Evolutionary conservation across 2,888 invertebrate species (phyloP).

Genomic region (Leptinotarsa juncta): DNA sequence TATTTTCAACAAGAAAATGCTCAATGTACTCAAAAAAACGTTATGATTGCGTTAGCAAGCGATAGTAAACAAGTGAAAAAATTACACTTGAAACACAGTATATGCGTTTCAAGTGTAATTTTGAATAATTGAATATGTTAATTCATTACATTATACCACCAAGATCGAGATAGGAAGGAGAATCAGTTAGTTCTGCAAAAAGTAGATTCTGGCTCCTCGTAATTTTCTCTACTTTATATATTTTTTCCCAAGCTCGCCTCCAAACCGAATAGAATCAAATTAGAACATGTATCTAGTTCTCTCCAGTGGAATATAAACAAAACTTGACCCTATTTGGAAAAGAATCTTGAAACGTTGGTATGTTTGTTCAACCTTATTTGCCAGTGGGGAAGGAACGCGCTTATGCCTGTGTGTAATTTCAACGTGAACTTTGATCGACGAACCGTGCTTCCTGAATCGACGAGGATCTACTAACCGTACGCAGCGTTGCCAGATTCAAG

Average conservation of each 20-base stretch:
- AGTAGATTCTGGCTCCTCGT: too few relatives aligned
- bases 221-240: background rate
- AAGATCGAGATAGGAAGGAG: background rate
- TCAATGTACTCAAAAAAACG: too few relatives aligned
- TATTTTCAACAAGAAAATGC: too few relatives aligned
- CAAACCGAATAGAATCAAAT: background rate
- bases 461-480: constrained; percentile 28
- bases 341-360: constrained; percentile 8
- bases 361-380: constrained; percentile 7
- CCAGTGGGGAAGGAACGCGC: constrained; percentile 1
- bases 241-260: background rate
- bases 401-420: constrained; percentile 26
- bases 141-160: too few relatives aligned
- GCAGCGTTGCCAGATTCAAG: too few relatives aligned
- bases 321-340: constrained; percentile 19
- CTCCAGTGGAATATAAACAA: constrained; percentile 24
- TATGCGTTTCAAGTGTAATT: too few relatives aligned
- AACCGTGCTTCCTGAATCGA: constrained; percentile 40
- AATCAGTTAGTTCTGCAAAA: background rate
- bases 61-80: too few relatives aligned
- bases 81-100: too few relatives aligned
- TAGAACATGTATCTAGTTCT: background rate
- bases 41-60: too few relatives aligned
- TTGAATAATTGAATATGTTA: too few relatives aligned
- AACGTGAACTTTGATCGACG: constrained; percentile 46